These are phyloP conservation scores for Trichomalopsis sarcophagae DNA, from an alignment of 1,140 invertebrate genomes.

Conservation along the genomic window DNA sequence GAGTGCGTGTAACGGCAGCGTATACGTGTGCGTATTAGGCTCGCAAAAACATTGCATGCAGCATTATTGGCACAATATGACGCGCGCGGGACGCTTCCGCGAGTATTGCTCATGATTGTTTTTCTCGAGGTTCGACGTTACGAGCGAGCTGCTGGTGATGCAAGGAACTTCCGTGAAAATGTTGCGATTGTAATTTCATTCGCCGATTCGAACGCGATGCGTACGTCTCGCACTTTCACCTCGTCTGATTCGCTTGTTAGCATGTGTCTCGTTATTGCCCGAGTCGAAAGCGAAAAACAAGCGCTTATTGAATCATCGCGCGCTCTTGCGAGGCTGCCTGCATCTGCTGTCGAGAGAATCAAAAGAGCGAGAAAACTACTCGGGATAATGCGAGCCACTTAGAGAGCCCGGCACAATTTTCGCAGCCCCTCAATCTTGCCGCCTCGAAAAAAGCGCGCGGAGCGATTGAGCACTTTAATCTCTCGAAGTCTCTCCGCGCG, in stretches of 20 bases:
- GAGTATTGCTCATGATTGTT: background rate
- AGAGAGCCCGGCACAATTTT: background rate
- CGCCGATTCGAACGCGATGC: too few species aligned
- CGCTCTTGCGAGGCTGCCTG: too few species aligned
- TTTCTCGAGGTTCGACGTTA: background rate
- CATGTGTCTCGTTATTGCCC: background rate
- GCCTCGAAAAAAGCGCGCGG: background rate
- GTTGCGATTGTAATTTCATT: too few species aligned
- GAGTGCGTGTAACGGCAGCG: background rate
- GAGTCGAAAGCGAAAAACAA: too few species aligned
- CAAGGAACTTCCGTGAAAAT: background rate
- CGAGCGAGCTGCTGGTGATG: background rate
- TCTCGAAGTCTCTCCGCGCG: background rate
- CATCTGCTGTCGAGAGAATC: too few species aligned
- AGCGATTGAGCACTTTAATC: constrained; percentile 12
- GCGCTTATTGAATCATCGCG: too few species aligned
- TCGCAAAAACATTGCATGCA: background rate
- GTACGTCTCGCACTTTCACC: too few species aligned
- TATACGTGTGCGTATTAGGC: background rate
- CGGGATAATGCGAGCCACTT: too few species aligned
- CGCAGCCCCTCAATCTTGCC: background rate
- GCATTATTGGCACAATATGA: background rate
- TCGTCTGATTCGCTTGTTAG: too few species aligned
- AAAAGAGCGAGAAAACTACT: background rate
- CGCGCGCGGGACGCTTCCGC: too few species aligned